Conservation (phyloP, 2,113 vertebrate species). For the Nanorana parkeri region DNA sequence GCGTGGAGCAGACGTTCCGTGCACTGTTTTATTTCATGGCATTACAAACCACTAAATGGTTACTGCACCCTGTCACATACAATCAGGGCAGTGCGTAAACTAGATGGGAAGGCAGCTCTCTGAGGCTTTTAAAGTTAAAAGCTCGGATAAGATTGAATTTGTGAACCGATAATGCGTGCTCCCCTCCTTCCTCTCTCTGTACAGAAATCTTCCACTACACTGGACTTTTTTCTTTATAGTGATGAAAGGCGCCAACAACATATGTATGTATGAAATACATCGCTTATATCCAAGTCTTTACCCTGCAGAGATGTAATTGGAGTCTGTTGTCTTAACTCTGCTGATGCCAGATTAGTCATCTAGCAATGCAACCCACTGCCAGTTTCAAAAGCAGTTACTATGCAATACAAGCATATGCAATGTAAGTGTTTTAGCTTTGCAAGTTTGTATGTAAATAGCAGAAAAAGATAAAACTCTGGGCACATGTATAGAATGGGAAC, state of each 20-base stretch:
- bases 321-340: too few relatives aligned
- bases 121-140: conserved; percentile 56
- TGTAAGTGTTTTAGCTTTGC: too few relatives aligned
- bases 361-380: too few relatives aligned
- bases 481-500: too few relatives aligned
- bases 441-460: too few relatives aligned
- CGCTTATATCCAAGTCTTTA: not conserved
- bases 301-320: too few relatives aligned
- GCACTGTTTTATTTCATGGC: conserved; percentile 25
- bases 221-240: conserved; percentile 6
- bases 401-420: too few relatives aligned
- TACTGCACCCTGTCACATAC: conserved; percentile 53
- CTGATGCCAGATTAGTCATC: too few relatives aligned
- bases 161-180: conserved; percentile 49
- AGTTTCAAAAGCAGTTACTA: too few relatives aligned
- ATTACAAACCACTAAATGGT: conserved; percentile 52
- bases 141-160: conserved; percentile 56
- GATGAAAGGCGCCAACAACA: not conserved
- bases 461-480: too few relatives aligned
- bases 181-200: conserved; percentile 9
- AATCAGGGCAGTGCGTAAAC: conserved; percentile 38
- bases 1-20: conserved; percentile 9
- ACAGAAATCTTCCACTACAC: conserved; percentile 33
- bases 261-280: not conserved
- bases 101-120: conserved; percentile 45